Base-by-base conservation (phyloP, 2,888 invertebrate species). In the Leptinotarsa rubiginosa region DNA sequence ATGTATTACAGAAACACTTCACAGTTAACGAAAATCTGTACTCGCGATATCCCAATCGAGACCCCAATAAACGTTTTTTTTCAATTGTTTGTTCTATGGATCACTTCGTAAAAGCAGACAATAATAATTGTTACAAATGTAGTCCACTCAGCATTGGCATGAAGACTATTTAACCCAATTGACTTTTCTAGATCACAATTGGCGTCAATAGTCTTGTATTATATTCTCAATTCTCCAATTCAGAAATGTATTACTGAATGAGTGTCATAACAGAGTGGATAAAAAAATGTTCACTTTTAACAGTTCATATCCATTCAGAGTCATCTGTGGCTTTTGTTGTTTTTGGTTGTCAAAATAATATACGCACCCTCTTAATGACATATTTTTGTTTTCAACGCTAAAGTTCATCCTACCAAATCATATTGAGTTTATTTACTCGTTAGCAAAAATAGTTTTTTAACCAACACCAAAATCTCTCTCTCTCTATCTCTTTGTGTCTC, bases 101-200 rank as follows among this genome's bases (percentile, higher is more conserved):
- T 56, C 56, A 56, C 22, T 52, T 65, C 54, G 56, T 18, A 49
- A 47, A 59, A 20, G 49, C 65, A 68, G 56, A 69, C 69, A 47
- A 72, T 59, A 50, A 52, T 64, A 73, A 69, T 65, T 54, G 65
- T 69, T 56, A 56, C 64, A 73, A 75, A 65, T 70, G 56, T 69
- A 50, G 52, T 66, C 64, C 73, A 72, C 69, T 76, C 72, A 76
- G 47, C 22, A 65, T 20, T 69, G 65, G 50, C 65, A 67, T 64
- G 70, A 70, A 74, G 70, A 50, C 70, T 59, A 75, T 71, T 75
- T 73, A 70, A 75, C 25, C 77, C 77, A 77, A 75, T 77, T 77
- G 77, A 77, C 77, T 75, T 73, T 68, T 74, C 64, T 47, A 59
- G 54, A 56, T 20, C 54, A 47, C 69, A 69, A 59, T 69, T 69